Percentiles rank a stretch among this genome's conserved stretches.
Evolutionary conservation across 1,140 invertebrate species (phyloP).

Genomic region (Gonioctena quinquepunctata): DNA sequence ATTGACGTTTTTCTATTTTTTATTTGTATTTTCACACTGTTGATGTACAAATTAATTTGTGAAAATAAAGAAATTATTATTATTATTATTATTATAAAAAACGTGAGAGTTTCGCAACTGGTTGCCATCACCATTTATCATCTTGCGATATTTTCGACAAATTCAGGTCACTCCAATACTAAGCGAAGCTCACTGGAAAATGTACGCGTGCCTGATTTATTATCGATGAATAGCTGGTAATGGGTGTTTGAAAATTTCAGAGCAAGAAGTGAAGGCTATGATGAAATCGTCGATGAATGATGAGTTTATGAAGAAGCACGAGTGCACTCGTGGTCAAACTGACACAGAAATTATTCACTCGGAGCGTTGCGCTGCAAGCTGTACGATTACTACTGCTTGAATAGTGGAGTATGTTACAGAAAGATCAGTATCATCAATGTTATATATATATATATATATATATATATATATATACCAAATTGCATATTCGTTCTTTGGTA

Average conservation of each 20-base stretch:
- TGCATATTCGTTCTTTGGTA: too few species aligned
- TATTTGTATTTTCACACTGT: too few species aligned
- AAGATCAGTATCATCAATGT: too few species aligned
- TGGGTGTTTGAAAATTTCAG: background rate
- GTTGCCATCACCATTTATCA: background rate
- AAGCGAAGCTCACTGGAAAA: background rate
- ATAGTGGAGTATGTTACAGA: background rate
- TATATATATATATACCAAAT: too few species aligned
- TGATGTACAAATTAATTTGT: too few species aligned
- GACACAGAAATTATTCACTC: background rate
- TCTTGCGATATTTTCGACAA: background rate
- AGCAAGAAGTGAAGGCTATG: background rate
- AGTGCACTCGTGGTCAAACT: background rate
- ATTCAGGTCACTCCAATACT: background rate
- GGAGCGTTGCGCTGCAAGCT: background rate
- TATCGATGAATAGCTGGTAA: background rate
- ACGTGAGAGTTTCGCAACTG: too few species aligned
- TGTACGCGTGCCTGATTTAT: background rate
- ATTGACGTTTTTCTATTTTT: too few species aligned
- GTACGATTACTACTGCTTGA: background rate
- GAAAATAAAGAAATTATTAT: too few species aligned
- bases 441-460: too few species aligned
- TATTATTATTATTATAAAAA: too few species aligned
- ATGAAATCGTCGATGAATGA: background rate
- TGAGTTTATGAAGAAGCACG: background rate